Conservation (phyloP, 2,797 vertebrate genomes). For the Tolypeutes matacus region DNA sequence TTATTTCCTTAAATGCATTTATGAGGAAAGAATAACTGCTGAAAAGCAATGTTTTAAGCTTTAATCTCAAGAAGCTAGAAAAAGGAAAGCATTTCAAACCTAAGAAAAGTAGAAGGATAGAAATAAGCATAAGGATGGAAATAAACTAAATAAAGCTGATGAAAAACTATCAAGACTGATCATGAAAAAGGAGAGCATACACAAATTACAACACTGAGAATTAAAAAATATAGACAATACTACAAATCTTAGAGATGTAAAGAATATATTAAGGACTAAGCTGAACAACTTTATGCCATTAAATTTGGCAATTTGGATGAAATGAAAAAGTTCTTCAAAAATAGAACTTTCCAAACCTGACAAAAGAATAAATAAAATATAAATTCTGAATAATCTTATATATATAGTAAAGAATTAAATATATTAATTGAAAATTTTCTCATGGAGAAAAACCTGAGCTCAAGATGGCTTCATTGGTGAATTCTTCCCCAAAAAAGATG, state of each 20-base stretch:
- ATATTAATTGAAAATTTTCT: neutral
- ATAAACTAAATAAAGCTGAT: neutral
- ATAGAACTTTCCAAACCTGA: neutral
- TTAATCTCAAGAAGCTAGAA: neutral
- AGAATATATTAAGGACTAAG: neutral
- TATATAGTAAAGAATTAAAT: neutral
- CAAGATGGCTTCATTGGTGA: neutral
- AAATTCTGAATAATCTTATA: neutral
- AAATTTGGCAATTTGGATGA: neutral
- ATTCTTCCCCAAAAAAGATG: neutral
- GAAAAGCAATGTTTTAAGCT: neutral
- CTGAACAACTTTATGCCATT: neutral
- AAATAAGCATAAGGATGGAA: neutral
- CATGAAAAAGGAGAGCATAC: neutral
- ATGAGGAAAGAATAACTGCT: neutral
- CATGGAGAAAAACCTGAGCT: neutral
- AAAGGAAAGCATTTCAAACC: neutral
- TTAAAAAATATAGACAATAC: neutral
- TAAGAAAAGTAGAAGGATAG: neutral
- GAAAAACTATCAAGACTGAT: neutral
- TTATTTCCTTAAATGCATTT: neutral
- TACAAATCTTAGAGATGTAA: neutral
- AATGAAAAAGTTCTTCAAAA: constrained; percentile 29
- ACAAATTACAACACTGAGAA: neutral
- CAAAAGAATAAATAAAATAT: neutral